Percentiles rank a stretch among this genome's conserved stretches.
phyloP scores from a whole-genome alignment of 1,140 invertebrate genomes.

The Drosophila virilis region DNA sequence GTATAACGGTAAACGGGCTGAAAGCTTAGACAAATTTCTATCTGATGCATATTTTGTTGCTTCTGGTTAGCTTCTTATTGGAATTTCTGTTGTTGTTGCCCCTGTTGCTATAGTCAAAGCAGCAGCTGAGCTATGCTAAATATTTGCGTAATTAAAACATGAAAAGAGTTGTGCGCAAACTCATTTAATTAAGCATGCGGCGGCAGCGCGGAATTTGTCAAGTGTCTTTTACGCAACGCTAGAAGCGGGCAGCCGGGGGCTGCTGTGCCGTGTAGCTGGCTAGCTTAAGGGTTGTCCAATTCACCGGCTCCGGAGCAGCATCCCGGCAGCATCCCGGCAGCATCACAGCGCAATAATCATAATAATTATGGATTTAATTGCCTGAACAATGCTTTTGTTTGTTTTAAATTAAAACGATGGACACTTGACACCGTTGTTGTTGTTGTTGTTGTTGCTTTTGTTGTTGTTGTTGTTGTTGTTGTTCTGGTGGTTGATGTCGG shows the following conservation, averaged over 20 bases:
- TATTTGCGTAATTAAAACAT: conserved; percentile 80
- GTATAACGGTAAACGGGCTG: conserved; percentile 5
- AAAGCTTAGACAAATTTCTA: conserved; percentile 68
- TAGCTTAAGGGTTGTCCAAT: conserved; percentile 19
- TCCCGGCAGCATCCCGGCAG: background rate
- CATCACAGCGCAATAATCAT: conserved; percentile 42
- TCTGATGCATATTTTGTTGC: conserved; percentile 66
- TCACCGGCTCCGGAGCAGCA: background rate
- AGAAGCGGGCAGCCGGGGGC: background rate
- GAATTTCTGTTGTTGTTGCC: conserved; percentile 27
- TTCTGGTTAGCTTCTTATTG: conserved; percentile 6
- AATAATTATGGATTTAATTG: conserved; percentile 57
- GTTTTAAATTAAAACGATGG: conserved; percentile 57
- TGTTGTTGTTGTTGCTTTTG: conserved; percentile 13
- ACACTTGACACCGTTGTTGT: conserved; percentile 37
- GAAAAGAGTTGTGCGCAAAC: conserved; percentile 75
- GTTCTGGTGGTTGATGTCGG: background rate
- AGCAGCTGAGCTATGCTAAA: conserved; percentile 69
- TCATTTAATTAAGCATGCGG: conserved; percentile 70
- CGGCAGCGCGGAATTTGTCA: conserved; percentile 55
- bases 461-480: too few species aligned
- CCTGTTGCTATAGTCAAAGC: conserved; percentile 31
- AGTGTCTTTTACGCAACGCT: conserved; percentile 32
- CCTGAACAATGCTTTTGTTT: conserved; percentile 61
- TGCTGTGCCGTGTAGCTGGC: conserved; percentile 7